Conservation (phyloP, 2,888 invertebrate species). For the Tuta absoluta region DNA sequence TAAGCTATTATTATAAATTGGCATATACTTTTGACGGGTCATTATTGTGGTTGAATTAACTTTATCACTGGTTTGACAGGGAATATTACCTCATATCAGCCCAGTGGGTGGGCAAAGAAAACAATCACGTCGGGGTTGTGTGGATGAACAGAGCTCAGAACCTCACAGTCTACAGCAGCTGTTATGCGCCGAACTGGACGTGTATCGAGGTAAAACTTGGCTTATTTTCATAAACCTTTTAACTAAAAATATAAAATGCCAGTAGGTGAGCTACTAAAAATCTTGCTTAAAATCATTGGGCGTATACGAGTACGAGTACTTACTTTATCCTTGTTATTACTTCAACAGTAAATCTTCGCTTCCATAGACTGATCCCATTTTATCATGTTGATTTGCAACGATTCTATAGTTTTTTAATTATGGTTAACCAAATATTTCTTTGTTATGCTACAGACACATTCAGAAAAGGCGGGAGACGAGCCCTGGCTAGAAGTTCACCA, state of each 20-base stretch:
- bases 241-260: neutral
- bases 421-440: too few relatives aligned
- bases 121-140: conserved; percentile 90
- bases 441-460: conserved; percentile 83
- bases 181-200: conserved; percentile 90
- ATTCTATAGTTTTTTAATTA: too few relatives aligned
- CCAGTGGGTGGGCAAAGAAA: conserved; percentile 91
- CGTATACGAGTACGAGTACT: too few relatives aligned
- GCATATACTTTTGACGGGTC: too few relatives aligned
- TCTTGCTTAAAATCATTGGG: neutral
- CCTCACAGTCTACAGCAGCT: conserved; percentile 92
- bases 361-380: too few relatives aligned
- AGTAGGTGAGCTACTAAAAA: neutral
- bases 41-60: neutral
- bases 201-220: conserved; percentile 87
- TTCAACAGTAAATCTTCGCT: too few relatives aligned
- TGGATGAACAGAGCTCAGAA: conserved; percentile 98
- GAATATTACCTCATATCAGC: conserved; percentile 96
- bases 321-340: too few relatives aligned
- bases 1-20: too few relatives aligned
- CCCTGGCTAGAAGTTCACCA: conserved; percentile 93
- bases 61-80: conserved; percentile 73
- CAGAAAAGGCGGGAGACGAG: conserved; percentile 90
- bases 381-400: too few relatives aligned
- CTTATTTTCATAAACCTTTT: neutral